phyloP scores from a whole-genome alignment of 2,113 vertebrate species.

The Potamarius usumacintae region DNA sequence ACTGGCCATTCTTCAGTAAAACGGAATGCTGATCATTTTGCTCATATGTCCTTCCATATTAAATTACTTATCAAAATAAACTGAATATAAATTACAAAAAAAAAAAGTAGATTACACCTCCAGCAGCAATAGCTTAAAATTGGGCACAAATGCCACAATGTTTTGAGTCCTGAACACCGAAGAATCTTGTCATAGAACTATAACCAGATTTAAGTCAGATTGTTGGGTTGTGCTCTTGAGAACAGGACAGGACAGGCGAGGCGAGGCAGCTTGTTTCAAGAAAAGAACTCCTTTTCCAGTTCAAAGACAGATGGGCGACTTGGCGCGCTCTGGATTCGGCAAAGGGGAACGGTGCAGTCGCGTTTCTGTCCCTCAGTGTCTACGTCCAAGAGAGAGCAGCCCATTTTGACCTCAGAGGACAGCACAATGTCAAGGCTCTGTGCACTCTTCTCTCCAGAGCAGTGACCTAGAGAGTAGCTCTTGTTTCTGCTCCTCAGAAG shows the following conservation, averaged over 20 bases:
- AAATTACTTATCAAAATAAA: constrained; percentile 77
- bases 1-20: constrained; percentile 53
- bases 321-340: constrained; percentile 79
- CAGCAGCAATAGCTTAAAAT: constrained; percentile 71
- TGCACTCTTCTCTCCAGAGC: constrained; percentile 63
- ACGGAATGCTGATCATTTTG: constrained; percentile 60
- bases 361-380: constrained; percentile 85
- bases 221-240: neutral
- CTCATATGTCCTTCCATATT: constrained; percentile 69
- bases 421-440: constrained; percentile 65
- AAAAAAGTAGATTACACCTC: constrained; percentile 59
- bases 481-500: constrained; percentile 73
- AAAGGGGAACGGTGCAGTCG: constrained; percentile 85
- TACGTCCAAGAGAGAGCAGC: constrained; percentile 81
- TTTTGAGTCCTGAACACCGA: constrained; percentile 25
- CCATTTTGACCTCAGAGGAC: constrained; percentile 67
- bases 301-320: constrained; percentile 75
- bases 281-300: constrained; percentile 88
- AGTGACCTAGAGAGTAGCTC: constrained; percentile 72
- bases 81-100: constrained; percentile 59
- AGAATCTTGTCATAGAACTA: neutral
- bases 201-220: constrained; percentile 12
- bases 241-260: neutral
- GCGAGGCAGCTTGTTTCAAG: constrained; percentile 59
- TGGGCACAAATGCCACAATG: constrained; percentile 27